A percentile compares a stretch with the other conserved stretches of the same genome.
phyloP scores from a whole-genome alignment of 2,888 invertebrate genomes.

The Alcis repandata region DNA sequence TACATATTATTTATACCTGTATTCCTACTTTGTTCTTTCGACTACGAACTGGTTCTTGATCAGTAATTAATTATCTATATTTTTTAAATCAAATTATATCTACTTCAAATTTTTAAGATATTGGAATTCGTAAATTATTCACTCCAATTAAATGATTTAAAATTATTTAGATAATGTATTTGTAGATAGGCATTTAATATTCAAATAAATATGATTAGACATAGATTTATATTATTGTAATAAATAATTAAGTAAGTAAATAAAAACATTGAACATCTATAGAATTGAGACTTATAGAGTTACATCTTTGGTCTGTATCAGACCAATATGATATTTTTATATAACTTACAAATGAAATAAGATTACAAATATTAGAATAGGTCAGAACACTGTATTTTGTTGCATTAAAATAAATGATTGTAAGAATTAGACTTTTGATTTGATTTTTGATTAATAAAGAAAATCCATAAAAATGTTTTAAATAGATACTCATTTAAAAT shows the following conservation, averaged over 20 bases:
- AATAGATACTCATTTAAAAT: no score
- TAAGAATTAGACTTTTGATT: constrained; percentile 42
- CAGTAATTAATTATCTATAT: background rate
- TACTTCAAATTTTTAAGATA: background rate
- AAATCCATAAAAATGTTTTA: no score
- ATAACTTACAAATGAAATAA: constrained; percentile 38
- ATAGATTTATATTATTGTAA: constrained; percentile 17
- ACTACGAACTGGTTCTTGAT: background rate
- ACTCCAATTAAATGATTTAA: constrained; percentile 3
- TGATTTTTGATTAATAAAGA: background rate
- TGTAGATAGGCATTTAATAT: constrained; percentile 44
- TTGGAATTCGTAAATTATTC: background rate
- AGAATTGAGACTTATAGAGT: constrained; percentile 69
- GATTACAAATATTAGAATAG: constrained; percentile 36
- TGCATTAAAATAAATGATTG: constrained; percentile 55
- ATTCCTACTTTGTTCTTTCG: background rate
- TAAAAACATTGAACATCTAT: constrained; percentile 47
- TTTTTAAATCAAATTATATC: no score
- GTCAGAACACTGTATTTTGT: constrained; percentile 50
- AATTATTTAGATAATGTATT: constrained; percentile 4
- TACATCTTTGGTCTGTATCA: constrained; percentile 78
- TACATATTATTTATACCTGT: background rate
- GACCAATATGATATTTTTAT: constrained; percentile 62
- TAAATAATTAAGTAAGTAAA: constrained; percentile 22
- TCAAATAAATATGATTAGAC: constrained; percentile 25